phyloP scores from a whole-genome alignment of 2,113 vertebrate genomes.

The Diadophis punctatus region DNA sequence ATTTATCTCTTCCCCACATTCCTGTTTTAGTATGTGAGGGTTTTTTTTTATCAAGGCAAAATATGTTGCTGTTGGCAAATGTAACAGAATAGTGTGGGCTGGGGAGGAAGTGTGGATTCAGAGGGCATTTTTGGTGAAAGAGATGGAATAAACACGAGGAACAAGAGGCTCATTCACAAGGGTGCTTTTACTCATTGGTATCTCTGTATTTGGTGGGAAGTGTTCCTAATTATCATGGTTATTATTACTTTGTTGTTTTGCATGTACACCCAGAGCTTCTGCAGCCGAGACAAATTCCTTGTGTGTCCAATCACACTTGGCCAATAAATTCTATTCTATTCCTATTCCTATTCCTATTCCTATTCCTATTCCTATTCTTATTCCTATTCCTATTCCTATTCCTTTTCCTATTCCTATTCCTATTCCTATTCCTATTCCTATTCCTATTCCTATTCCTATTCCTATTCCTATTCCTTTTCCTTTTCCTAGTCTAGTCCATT shows the following conservation, averaged over 20 bases:
- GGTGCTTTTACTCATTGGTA: neutral
- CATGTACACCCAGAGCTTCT: neutral
- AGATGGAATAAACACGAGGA: neutral
- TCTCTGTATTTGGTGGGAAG: neutral
- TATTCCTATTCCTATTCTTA: too few relatives aligned
- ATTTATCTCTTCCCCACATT: neutral
- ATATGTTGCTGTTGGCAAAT: constrained; percentile 28
- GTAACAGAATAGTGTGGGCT: constrained; percentile 2
- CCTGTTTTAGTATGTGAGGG: constrained; percentile 4
- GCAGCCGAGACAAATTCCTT: neutral
- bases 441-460: too few relatives aligned
- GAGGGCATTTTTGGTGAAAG: neutral
- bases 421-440: too few relatives aligned
- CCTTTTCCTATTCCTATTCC: too few relatives aligned
- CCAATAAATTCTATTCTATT: neutral
- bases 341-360: too few relatives aligned
- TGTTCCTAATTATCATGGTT: neutral
- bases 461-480: too few relatives aligned
- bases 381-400: too few relatives aligned
- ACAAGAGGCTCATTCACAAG: neutral
- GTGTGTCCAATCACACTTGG: neutral
- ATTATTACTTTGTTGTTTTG: neutral
- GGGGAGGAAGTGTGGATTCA: neutral
- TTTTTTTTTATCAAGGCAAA: neutral
- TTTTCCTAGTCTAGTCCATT: too few relatives aligned